These are phyloP conservation scores for Latrodectus hesperus DNA, from an alignment of 2,888 invertebrate species.

Conservation along the genomic window DNA sequence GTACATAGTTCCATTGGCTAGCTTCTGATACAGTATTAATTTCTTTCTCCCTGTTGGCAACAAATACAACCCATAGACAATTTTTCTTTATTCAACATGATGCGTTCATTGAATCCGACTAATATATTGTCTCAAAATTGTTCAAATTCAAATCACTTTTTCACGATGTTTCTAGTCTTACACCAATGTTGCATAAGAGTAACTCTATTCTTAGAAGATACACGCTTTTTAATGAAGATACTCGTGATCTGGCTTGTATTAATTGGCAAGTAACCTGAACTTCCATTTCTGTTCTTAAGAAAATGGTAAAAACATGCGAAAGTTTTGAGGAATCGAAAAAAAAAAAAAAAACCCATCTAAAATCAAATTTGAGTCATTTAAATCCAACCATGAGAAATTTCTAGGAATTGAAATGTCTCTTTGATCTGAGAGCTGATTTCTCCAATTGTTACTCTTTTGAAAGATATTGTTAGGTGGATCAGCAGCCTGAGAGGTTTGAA, in stretches of 20 bases:
- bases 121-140: conserved; percentile 2
- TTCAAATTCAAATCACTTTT: conserved; percentile 5
- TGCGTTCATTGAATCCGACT: conserved; percentile 13
- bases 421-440: too few relatives aligned
- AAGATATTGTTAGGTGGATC: too few relatives aligned
- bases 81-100: conserved; percentile 21
- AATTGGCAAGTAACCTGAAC: neutral
- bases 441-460: too few relatives aligned
- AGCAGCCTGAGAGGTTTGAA: too few relatives aligned
- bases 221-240: conserved; percentile 2
- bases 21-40: neutral
- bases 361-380: too few relatives aligned
- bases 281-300: neutral
- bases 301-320: too few relatives aligned
- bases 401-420: too few relatives aligned
- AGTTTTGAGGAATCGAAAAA: neutral
- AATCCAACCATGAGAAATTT: too few relatives aligned
- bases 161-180: neutral
- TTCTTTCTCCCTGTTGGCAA: conserved; percentile 4
- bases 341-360: too few relatives aligned
- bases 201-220: conserved; percentile 10
- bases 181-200: conserved; percentile 10
- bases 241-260: too few relatives aligned
- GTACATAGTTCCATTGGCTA: neutral
- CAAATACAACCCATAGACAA: conserved; percentile 8